Evolutionary conservation across 2,888 invertebrate species (phyloP), one percentile per base, ranked within the genome.

Genomic region (Spodoptera picta): DNA sequence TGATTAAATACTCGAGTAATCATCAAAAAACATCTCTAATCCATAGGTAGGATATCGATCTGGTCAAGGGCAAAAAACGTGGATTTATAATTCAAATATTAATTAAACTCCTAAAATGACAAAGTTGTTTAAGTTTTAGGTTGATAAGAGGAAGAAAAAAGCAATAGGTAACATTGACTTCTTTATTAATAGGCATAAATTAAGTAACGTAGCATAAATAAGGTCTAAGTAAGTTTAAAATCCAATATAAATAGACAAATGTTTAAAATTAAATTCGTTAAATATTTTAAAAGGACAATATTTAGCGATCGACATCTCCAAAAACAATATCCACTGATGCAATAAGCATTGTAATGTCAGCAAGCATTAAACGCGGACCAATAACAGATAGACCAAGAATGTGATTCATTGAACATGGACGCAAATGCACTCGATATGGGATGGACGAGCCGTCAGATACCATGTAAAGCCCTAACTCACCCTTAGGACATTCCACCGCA

Each of bases 391-490:
- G 80, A 2, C 95, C 96, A 49, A 97, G 95, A 81, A 96, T 88
- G 87, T 96, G 96, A 7, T 95, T 91, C 81, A 93, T 96, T 11
- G 96, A 95, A 10, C 95, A 92, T 0, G 96, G 89, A 52, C 95
- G 94, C 52, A 96, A 86, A 75, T 95, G 95, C 67, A 95, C 95
- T 51, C 98, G 95, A 82, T 96, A 96, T 0, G 98, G 98, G 72
- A 95, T 96, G 10, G 96, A 96, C 1, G 96, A 95, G 5, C 98
- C 98, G 88, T 98, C 98, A 0, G 98, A 96, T 3, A 98, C 97
- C 82, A 98, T 94, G 86, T 98, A 98, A 2, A 98, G 95, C 2
- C 98, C 98, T 87, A 98, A 96, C 90, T 98, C 98, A 47, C 96
- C 97, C 95, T 98, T 98, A 0, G 98, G 98, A 60, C 96, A 96